These are phyloP conservation scores for Oophaga sylvatica DNA, from an alignment of 2,797 vertebrate genomes.

Conservation along the genomic window DNA sequence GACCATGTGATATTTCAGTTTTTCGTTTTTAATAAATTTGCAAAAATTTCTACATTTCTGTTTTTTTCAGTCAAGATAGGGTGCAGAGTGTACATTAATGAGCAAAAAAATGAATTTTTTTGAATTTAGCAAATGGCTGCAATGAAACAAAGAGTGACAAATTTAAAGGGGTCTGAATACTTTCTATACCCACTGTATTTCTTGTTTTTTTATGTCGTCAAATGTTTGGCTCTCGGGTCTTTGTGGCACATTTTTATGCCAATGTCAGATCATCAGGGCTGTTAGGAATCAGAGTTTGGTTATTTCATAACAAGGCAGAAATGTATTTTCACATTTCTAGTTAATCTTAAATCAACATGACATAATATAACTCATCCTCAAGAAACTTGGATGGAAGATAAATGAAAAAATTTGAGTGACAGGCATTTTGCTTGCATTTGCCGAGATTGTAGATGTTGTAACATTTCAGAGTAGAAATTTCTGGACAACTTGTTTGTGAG, in stretches of 20 bases:
- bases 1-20: too few species aligned
- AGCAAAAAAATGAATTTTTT: too few species aligned
- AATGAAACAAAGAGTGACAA: too few species aligned
- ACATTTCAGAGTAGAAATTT: conserved; percentile 17
- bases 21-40: too few species aligned
- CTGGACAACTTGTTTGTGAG: conserved; percentile 14
- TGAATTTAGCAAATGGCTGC: too few species aligned
- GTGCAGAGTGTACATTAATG: too few species aligned
- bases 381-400: background rate
- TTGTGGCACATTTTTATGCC: background rate
- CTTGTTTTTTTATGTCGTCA: background rate
- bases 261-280: background rate
- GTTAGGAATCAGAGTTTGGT: background rate
- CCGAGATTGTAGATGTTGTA: conserved; percentile 5
- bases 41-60: too few species aligned
- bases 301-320: background rate
- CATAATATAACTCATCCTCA: background rate
- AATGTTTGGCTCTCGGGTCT: background rate
- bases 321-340: background rate
- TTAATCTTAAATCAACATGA: conserved; percentile 21
- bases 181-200: too few species aligned
- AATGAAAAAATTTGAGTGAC: conserved; percentile 2
- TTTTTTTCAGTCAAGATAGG: too few species aligned
- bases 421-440: conserved; percentile 5
- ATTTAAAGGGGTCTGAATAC: too few species aligned